These are phyloP conservation scores for Shargacucullia verbasci DNA, from an alignment of 2,888 invertebrate species.

Conservation along the genomic window DNA sequence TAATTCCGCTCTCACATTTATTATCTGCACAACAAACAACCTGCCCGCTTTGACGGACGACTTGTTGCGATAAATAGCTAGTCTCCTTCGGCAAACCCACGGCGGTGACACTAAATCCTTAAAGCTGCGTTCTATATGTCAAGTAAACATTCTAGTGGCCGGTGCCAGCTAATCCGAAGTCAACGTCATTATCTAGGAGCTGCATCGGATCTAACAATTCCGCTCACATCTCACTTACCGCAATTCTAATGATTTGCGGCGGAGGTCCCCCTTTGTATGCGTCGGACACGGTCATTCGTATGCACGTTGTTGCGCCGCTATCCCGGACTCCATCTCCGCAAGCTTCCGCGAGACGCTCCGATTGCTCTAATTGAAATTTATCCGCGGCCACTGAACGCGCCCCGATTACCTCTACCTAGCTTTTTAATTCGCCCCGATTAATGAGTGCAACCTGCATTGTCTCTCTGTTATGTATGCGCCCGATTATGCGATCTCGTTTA, in stretches of 20 bases:
- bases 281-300: conserved; percentile 72
- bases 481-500: conserved; percentile 84
- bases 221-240: conserved; percentile 85
- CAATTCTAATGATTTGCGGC: conserved; percentile 86
- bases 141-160: conserved; percentile 64
- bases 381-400: conserved; percentile 58
- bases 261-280: conserved; percentile 86
- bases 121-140: conserved; percentile 47
- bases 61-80: conserved; percentile 38
- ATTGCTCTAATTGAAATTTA: conserved; percentile 87
- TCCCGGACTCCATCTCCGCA: conserved; percentile 75
- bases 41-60: conserved; percentile 36
- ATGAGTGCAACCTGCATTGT: conserved; percentile 71
- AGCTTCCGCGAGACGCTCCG: conserved; percentile 81
- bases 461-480: conserved; percentile 79
- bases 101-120: conserved; percentile 54
- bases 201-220: conserved; percentile 79
- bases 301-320: conserved; percentile 73
- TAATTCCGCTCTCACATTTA: conserved; percentile 57
- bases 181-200: conserved; percentile 77
- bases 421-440: conserved; percentile 70
- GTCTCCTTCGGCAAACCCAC: conserved; percentile 15
- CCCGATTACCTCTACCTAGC: conserved; percentile 70
- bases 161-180: conserved; percentile 76
- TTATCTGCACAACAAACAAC: conserved; percentile 53